Base-by-base conservation (phyloP, 2,888 invertebrate species). In the Apotomis turbidana region DNA sequence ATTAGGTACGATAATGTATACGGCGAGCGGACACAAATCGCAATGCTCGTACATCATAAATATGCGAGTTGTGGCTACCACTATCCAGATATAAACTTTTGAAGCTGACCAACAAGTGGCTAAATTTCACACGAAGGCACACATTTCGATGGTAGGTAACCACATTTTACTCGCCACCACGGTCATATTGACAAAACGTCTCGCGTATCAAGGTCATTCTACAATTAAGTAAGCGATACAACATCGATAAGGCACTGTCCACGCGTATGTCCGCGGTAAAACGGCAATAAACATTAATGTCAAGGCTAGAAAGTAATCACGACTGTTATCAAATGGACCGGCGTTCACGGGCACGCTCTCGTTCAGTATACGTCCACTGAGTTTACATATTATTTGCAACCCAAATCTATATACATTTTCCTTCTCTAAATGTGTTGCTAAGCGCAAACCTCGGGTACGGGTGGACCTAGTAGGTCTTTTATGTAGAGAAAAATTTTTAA, bases 291-390 rank as follows among this genome's bases (percentile, higher is more conserved):
- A 78, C 71, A 81, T 76, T 80, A 82, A 81, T 83, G 83, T 84
- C 83, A 84, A 84, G 85, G 85, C 75, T 82, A 81, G 80, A 82
- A 83, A 83, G 80, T 80, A 81, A 81, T 79, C 74, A 78, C 76
- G 78, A 78, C 78, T 76, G 75, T 83, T 84, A 85, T 85, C 82
- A 78, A 74, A 66, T 73, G 60, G 70, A 74, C 74, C 70, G 64
- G 49, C 59, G 54, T 57, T 55, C 15, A 49, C 71, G 60, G 52
- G 46, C 64, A 60, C 49, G 15, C 49, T 62, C 46, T 61, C 46
- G 41, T 51, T 59, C 59, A 52, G 9, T 52, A 51, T 41, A 41
- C 27, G 27, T 27, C 27, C 27, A 27, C 27, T 41, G 41, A 41
- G 41, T 41, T 41, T 41, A 3, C 41, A 41, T 49, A 49, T 49